Base-by-base conservation (phyloP, 2,797 vertebrate species). In the Balearica regulorum region DNA sequence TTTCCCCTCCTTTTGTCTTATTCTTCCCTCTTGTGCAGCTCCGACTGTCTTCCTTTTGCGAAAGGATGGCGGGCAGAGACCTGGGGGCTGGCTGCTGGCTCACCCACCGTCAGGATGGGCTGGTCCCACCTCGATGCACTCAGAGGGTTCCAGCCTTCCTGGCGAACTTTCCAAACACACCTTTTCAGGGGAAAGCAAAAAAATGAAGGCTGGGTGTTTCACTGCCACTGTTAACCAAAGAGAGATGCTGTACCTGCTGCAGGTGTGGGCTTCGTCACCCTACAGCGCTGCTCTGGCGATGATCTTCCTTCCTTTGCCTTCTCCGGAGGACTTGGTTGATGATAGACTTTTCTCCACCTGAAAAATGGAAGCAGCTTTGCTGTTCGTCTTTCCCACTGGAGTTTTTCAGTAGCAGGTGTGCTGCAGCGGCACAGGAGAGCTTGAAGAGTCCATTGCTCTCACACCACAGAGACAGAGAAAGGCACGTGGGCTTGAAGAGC, bases 261-360 rank as follows among this genome's bases (percentile, higher is more conserved):
- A 3, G 41, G 68, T 1, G 3, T 41, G 37, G 31, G 35, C 16
- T 83, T 55, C 7, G 0, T 39, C 44, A 60, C 57, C 35, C 28
- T 20, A 0, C 65, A 51, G 24, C 0, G 0, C 61, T 65, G 46
- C 55, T 28, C 60, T 44, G 55, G n/a, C 0, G 2, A 7, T 57
- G 20, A 41, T 28, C 57, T 35, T 43, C 48, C 8, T 48, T 44
- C 66, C 19, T 84, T 51, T 31, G 9, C 19, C 64, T 49, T 54
- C 85, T 79, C 6, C 25, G n/a, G 58, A 77, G 71, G 71, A 55
- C 19, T 60, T 84, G 57, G 33, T 48, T 68, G 81, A 48, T 57
- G 76, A 37, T 3, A 31, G 53, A 18, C 16, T 54, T 13, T 89
- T 64, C 46, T 58, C 69, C 49, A 55, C n/a, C 31, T 78, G 69